Base-by-base conservation (phyloP, 2,797 vertebrate species). In the Ctenopoma kingsleyae region DNA sequence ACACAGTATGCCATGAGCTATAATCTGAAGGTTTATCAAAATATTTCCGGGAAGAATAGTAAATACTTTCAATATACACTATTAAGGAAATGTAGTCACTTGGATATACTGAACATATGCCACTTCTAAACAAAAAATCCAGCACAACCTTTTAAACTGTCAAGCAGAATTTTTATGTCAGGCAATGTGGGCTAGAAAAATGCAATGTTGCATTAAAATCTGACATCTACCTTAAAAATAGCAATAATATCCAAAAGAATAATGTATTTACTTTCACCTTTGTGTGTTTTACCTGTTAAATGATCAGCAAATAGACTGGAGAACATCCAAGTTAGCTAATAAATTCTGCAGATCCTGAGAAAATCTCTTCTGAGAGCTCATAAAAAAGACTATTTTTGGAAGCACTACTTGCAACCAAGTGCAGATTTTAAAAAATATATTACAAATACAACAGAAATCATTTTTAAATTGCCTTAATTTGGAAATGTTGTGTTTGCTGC, bases 331-430 rank as follows among this genome's bases (percentile, higher is more conserved):
- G 38, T 58, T 22, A 62, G 27, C 53, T 71, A 63, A 79, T 67
- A 85, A 81, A 81, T 79, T 69, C 72, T 40, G 36, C 19, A 55
- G 70, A 46, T 15, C 40, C 71, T 11, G 1, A 74, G 66, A 69
- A 67, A 82, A 66, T 36, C 69, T 72, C 44, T n/a, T 65, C 23
- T 50, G 44, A 61, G 64, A 66, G 64, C 51, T 54, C 2, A 12
- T 15, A 44, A 61, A 66, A 61, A 23, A 1, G 15, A 36, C 58
- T 79, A 71, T 83, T 72, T 84, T 74, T 82, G 75, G 71, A 63
- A 54, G 51, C 20, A 3, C 40, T n/a, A 53, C 49, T 73, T 23
- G 38, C 70, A 49, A 75, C 74, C 55, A 70, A 56, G 51, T 44
- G 32, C 43, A 49, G 41, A 56, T 20, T 43, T 13, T 70, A 27